Evolutionary conservation across 2,888 invertebrate genomes (phyloP).

Genomic region (Phymatocera aterrima): DNA sequence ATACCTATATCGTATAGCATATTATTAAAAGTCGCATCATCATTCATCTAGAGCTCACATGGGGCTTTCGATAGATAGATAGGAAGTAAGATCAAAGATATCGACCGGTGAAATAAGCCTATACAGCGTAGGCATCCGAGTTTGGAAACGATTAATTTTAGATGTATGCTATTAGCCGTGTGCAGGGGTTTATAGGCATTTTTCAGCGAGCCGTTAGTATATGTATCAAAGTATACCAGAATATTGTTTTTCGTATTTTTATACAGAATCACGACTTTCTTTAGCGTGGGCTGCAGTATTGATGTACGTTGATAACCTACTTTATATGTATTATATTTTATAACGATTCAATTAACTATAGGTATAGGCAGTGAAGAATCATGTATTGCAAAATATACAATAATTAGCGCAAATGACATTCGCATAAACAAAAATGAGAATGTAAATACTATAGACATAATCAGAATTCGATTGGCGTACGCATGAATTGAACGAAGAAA

Average conservation of each 20-base stretch:
- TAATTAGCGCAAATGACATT: slow-evolving; percentile 1
- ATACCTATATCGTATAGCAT: slow-evolving; percentile 4
- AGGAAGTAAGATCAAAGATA: slow-evolving; percentile 33
- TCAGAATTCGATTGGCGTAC: slow-evolving; percentile 29
- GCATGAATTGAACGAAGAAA: slow-evolving; percentile 4
- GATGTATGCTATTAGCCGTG: neutral
- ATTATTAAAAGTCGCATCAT: slow-evolving; percentile 37
- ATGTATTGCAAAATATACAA: neutral
- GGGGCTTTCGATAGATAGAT: slow-evolving; percentile 14
- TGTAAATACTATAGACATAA: neutral
- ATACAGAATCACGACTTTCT: slow-evolving; percentile 9
- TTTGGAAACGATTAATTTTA: slow-evolving; percentile 28
- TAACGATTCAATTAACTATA: neutral
- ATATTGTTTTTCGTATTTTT: neutral
- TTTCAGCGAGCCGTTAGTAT: too few species aligned
- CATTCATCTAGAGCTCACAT: slow-evolving; percentile 18
- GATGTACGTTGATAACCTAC: slow-evolving; percentile 28
- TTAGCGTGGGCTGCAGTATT: slow-evolving; percentile 24
- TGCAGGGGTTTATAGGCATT: too few species aligned
- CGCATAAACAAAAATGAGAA: too few species aligned
- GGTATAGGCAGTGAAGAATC: neutral
- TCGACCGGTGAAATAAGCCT: slow-evolving; percentile 19
- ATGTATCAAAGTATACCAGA: neutral
- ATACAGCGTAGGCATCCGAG: neutral
- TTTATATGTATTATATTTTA: slow-evolving; percentile 30